Base-by-base conservation (phyloP, 2,888 invertebrate genomes). In the Omphaloscelis lunosa region DNA sequence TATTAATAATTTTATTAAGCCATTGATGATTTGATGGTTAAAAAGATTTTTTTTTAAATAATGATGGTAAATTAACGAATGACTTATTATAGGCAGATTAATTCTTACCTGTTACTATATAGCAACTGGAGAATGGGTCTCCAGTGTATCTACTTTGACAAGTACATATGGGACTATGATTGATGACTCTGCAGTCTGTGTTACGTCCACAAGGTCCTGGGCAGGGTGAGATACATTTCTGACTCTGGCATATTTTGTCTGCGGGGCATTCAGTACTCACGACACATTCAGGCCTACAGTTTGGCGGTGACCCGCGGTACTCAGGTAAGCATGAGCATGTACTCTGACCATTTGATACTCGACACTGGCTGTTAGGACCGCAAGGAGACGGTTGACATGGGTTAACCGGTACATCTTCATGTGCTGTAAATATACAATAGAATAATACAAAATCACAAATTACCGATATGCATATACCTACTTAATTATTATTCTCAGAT, bases 201-300 rank as follows among this genome's bases (percentile, higher is more conserved):
- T 98, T 97, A 82, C 97, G 95, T 56, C 98, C 98, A 91, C 98
- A 98, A 17, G 97, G 97, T 66, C 98, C 98, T 68, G 97, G 97
- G 86, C 98, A 98, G 66, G 98, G 98, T 88, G 98, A 97, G 34
- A 97, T 92, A 92, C 98, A 98, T 94, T 98, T 98, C 89, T 97
- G 97, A 90, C 97, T 97, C 72, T 97, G 94, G 91, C 98, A 98
- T 45, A 97, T 97, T 93, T 97, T 97, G 80, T 97, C 97, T 56
- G 96, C 93, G 3, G 97, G 91, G 91, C 98, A 98, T 93, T 98
- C 98, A 41, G 97, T 96, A 89, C 97, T 98, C 27, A 97, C 97
- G n/a, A 97, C 97, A 93, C 98, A 98, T 93, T 98, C 98, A n/a
- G 98, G 98, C 88, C 98, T 96, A 91, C 98, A 98, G 88, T 97